Conservation (phyloP, 2,888 invertebrate species). For the Apamea anceps region DNA sequence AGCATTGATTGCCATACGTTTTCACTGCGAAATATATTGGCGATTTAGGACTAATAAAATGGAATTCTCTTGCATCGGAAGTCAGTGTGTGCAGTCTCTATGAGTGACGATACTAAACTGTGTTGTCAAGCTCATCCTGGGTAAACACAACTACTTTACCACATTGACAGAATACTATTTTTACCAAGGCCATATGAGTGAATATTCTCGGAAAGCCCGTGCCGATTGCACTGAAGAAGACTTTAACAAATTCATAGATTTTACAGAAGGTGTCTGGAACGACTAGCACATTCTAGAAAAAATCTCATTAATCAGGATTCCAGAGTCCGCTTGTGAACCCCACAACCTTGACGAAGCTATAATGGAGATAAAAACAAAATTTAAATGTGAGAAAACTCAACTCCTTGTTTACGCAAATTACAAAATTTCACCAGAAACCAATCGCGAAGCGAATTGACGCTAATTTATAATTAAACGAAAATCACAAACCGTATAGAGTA, state of each 20-base stretch:
- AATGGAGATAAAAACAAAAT: slow-evolving; percentile 11
- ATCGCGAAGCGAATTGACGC: slow-evolving; percentile 51
- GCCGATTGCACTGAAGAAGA: no score
- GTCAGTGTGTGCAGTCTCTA: no score
- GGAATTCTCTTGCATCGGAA: no score
- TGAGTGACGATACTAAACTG: no score
- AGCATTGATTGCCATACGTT: no score
- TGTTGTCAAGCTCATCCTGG: neutral
- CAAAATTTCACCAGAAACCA: slow-evolving; percentile 30
- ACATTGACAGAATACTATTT: neutral
- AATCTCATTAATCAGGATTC: neutral
- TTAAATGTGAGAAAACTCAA: slow-evolving; percentile 35
- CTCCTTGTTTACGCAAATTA: slow-evolving; percentile 55
- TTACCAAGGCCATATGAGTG: neutral
- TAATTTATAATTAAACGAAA: slow-evolving; percentile 66
- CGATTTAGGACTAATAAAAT: no score
- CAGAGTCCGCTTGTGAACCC: neutral
- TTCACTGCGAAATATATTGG: no score
- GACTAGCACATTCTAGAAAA: neutral
- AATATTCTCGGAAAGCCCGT: neutral
- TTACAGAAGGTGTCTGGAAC: neutral
- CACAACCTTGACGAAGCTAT: slow-evolving; percentile 18
- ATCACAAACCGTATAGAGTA: slow-evolving; percentile 60
- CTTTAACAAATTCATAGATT: neutral
- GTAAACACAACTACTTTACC: neutral